Percentiles rank a stretch among this genome's conserved stretches.
phyloP scores from a whole-genome alignment of 2,888 invertebrate species.

The Graphium colonna region DNA sequence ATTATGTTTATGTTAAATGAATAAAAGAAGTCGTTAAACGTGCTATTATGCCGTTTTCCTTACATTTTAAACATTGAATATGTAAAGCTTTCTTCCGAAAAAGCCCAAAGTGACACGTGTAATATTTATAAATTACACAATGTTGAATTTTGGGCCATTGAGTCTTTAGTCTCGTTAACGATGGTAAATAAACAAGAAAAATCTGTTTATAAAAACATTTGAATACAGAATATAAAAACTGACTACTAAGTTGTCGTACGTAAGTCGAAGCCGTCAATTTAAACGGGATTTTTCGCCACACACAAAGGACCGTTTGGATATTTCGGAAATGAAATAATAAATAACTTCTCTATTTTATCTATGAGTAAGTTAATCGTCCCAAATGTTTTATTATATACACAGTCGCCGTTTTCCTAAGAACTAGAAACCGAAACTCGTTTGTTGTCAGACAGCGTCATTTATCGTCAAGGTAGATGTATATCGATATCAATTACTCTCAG shows the following conservation, averaged over 20 bases:
- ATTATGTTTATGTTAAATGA: too few species aligned
- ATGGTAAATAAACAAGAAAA: too few species aligned
- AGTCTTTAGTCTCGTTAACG: too few species aligned
- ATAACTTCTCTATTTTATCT: neutral
- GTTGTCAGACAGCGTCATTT: conserved; percentile 8
- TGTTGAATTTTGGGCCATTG: too few species aligned
- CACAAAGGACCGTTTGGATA: neutral
- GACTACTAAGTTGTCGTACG: neutral
- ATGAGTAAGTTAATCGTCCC: neutral
- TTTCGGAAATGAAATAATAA: neutral
- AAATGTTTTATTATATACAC: too few species aligned
- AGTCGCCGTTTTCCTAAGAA: neutral
- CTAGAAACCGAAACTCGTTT: conserved; percentile 2
- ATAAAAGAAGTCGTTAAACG: too few species aligned
- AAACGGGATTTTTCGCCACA: conserved; percentile 9
- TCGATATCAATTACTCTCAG: conserved; percentile 50
- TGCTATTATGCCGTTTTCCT: too few species aligned
- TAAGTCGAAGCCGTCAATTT: conserved; percentile 8
- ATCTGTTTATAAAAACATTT: conserved; percentile 11
- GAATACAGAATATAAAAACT: neutral
- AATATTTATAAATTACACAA: too few species aligned
- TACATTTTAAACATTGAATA: too few species aligned
- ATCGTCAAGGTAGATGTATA: conserved; percentile 43
- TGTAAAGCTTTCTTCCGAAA: too few species aligned
- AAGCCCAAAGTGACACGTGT: too few species aligned